Base-by-base conservation (phyloP, 2,888 invertebrate species). In the Cenopis cana region DNA sequence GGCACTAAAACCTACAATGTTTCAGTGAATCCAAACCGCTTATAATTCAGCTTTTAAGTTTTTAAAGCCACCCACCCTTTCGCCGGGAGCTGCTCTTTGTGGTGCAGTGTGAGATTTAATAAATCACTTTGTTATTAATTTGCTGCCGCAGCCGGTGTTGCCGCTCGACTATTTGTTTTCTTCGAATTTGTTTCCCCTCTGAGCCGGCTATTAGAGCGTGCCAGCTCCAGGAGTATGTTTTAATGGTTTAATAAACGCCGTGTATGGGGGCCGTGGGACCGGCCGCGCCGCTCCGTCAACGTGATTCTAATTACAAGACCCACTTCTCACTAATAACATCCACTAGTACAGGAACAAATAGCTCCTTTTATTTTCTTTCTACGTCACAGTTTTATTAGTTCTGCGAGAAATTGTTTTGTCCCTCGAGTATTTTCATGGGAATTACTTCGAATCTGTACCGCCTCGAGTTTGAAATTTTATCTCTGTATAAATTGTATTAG, bases 401-500 rank as follows among this genome's bases (percentile, higher is more conserved):
- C 55, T 18, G 12, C 62, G 29, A 73, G 50, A 65, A 68, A 69
- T 68, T 72, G 54, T 70, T 69, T 74, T 60, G 69, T 70, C 60
- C 69, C 61, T 68, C 56, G 55, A 71, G 66, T 69, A 68, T 72
- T 70, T 66, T 62, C 70, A 73, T 73, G 61, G 61, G 52, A 66
- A 72, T 62, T 69, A 71, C 65, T 65, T 65, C 69, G 69, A 72
- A 72, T 71, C 73, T 68, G 60, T 62, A 68, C 73, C 49, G 57
- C 74, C 75, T 76, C 78, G 76, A 76, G 76, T 80, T 79, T 76
- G 75, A 81, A 86, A 81, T 87, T 88, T 85, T 87, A 87, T 89
- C 85, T 85, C 81, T 81, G 82, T 84, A 84, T 86, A 88, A 90
- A 90, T 89, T 89, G 86, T 89, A 87, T 90, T 85, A 88, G 83